Evolutionary conservation across 2,113 vertebrate genomes (phyloP).

Genomic region (Coptodon bakossiorum): DNA sequence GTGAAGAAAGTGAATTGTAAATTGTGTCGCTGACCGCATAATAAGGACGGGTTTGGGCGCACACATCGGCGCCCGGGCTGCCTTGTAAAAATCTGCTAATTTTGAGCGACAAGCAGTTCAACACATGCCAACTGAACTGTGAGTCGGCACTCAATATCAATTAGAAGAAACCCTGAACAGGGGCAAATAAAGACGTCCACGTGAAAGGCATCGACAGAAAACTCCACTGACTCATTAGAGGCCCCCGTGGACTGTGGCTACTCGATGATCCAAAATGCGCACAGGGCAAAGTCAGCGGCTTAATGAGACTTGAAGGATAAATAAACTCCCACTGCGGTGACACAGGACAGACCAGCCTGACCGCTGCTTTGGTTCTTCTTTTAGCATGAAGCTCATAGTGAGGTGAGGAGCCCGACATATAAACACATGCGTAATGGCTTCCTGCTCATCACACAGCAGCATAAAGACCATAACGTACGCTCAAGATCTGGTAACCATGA

Average conservation of each 20-base stretch:
- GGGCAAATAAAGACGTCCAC: not conserved
- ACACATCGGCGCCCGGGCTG: not conserved
- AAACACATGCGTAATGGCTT: not conserved
- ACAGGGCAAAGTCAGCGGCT: not conserved
- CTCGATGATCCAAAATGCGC: slow-evolving; percentile 3
- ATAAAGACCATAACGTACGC: not conserved
- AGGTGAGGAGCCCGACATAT: not conserved
- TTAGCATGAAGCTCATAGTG: not conserved
- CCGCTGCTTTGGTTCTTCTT: not conserved
- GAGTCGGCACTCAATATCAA: slow-evolving; percentile 50
- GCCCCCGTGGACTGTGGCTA: not conserved
- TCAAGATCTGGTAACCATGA: not conserved
- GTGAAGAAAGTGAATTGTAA: slow-evolving; percentile 36
- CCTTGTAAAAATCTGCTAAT: slow-evolving; percentile 10
- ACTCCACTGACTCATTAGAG: slow-evolving; percentile 31
- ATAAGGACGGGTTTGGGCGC: not conserved
- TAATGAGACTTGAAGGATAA: slow-evolving; percentile 60
- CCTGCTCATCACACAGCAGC: not conserved
- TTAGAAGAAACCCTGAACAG: slow-evolving; percentile 47
- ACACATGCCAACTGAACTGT: not conserved
- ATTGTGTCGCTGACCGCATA: slow-evolving; percentile 12
- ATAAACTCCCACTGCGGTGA: slow-evolving; percentile 43
- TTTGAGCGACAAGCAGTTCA: slow-evolving; percentile 32
- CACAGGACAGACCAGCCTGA: slow-evolving; percentile 20
- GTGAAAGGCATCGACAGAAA: slow-evolving; percentile 26